phyloP scores from a whole-genome alignment of 2,113 vertebrate genomes.

The Thamnophis sirtalis region DNA sequence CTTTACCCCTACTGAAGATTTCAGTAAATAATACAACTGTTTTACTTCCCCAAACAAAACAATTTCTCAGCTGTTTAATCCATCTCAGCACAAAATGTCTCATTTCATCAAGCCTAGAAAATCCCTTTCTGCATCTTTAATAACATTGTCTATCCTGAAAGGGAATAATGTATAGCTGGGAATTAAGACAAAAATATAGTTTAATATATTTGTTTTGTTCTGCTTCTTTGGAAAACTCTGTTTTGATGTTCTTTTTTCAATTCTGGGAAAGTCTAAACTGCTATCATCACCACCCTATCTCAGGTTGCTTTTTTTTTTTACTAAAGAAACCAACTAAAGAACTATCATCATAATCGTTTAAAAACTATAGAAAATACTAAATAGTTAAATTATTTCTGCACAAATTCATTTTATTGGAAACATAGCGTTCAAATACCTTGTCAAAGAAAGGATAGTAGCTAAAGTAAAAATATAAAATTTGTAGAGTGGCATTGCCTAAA shows the following conservation, averaged over 20 bases:
- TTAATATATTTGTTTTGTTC: background rate
- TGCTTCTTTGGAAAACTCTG: background rate
- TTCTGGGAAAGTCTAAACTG: background rate
- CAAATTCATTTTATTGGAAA: background rate
- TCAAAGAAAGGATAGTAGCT: background rate
- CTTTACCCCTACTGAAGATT: background rate
- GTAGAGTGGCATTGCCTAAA: background rate
- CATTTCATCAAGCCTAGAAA: background rate
- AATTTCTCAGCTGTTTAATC: background rate
- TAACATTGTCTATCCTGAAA: background rate
- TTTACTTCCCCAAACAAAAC: background rate
- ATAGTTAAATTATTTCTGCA: background rate
- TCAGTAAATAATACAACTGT: background rate
- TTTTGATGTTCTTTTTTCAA: background rate
- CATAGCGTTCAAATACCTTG: background rate
- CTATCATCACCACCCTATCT: background rate
- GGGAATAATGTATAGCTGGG: background rate
- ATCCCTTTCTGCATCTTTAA: background rate
- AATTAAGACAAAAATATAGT: background rate
- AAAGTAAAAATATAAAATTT: background rate
- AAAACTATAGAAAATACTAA: background rate
- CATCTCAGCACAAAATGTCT: background rate
- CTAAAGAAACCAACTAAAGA: background rate
- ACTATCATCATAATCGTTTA: background rate
- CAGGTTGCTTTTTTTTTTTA: background rate